phyloP scores from a whole-genome alignment of 2,113 vertebrate species.

The Patagioenas fasciata region DNA sequence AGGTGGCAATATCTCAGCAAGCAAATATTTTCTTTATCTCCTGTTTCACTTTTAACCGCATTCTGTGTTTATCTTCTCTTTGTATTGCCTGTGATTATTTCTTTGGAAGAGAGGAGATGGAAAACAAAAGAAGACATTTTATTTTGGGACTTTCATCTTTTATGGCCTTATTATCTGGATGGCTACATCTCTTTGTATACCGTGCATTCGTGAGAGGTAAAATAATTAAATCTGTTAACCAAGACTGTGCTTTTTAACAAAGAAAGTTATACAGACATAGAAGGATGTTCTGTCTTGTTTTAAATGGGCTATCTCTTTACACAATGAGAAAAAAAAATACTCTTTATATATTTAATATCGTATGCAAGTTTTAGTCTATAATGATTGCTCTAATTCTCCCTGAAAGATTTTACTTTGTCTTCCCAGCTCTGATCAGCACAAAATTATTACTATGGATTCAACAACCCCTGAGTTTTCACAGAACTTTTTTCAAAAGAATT shows the following conservation, averaged over 20 bases:
- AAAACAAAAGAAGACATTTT: not conserved
- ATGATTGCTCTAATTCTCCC: not conserved
- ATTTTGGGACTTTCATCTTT: slow-evolving; percentile 17
- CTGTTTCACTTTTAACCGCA: not conserved
- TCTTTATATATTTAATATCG: not conserved
- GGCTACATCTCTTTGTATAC: slow-evolving; percentile 4
- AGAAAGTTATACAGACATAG: not conserved
- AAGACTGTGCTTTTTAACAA: not conserved
- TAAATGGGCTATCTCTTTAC: not conserved
- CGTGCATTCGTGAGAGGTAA: not conserved
- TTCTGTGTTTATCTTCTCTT: not conserved
- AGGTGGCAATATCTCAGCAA: not conserved
- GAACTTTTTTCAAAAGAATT: not conserved
- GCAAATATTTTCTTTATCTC: not conserved
- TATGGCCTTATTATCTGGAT: not conserved
- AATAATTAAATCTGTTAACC: not conserved
- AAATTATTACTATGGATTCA: not conserved
- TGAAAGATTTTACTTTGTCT: not conserved
- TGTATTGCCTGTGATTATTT: not conserved
- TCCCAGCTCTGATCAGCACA: not conserved
- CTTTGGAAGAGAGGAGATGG: not conserved
- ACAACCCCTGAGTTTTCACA: not conserved
- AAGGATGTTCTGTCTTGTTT: not conserved
- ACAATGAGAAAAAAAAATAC: not conserved
- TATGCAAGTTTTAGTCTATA: not conserved